Evolutionary conservation across 1,140 invertebrate genomes (phyloP).

Genomic region (Charaxes varanes): DNA sequence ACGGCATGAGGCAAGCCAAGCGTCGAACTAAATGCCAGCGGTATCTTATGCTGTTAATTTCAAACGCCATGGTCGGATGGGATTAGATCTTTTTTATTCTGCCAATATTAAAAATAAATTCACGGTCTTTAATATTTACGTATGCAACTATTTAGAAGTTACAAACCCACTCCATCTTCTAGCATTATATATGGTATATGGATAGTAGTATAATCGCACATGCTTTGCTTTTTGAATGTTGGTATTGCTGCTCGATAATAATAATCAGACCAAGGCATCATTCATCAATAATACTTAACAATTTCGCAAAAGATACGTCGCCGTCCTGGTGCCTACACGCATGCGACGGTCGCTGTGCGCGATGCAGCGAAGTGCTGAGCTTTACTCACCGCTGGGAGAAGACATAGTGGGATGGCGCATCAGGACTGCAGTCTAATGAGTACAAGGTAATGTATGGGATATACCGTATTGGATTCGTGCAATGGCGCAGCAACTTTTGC

Average conservation of each 20-base stretch:
- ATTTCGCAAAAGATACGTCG: conserved; percentile 28
- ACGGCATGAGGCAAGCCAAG: conserved; percentile 59
- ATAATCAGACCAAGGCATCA: conserved; percentile 17
- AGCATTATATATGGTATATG: too few species aligned
- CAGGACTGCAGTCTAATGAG: conserved; percentile 25
- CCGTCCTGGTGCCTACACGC: conserved; percentile 51
- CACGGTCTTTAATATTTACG: too few species aligned
- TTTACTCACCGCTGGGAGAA: conserved; percentile 48
- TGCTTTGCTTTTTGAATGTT: too few species aligned
- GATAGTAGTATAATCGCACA: too few species aligned
- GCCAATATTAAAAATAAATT: too few species aligned
- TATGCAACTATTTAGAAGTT: too few species aligned
- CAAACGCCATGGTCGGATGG: conserved; percentile 15
- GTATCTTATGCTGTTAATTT: conserved; percentile 28
- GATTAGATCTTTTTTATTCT: too few species aligned
- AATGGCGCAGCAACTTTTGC: conserved; percentile 17
- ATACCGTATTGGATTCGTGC: conserved; percentile 19
- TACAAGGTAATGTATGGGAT: conserved; percentile 17
- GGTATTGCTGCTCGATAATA: too few species aligned
- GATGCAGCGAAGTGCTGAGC: conserved; percentile 54
- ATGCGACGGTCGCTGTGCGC: conserved; percentile 65
- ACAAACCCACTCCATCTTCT: too few species aligned
- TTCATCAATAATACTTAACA: conserved; percentile 23
- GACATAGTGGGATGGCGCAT: conserved; percentile 32
- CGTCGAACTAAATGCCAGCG: conserved; percentile 30